These are phyloP conservation scores for Andricus grossulariae DNA, from an alignment of 1,140 invertebrate species.

Conservation along the genomic window DNA sequence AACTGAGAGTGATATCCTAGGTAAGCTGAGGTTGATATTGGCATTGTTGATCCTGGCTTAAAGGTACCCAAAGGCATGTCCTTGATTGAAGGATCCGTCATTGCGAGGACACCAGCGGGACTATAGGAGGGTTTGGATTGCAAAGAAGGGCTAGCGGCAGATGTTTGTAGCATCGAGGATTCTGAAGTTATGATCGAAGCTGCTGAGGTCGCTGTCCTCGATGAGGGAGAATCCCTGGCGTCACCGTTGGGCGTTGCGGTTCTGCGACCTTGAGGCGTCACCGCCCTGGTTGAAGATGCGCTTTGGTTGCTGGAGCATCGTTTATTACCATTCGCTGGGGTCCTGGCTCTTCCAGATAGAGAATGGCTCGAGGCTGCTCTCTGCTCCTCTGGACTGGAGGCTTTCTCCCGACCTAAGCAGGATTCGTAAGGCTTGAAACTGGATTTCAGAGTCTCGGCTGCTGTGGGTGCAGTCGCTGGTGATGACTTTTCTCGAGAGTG, in stretches of 20 bases:
- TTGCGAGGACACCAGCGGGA: constrained; percentile 62
- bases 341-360: constrained; percentile 60
- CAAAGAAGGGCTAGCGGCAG: constrained; percentile 72
- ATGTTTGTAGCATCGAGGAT: constrained; percentile 36
- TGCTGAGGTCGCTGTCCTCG: constrained; percentile 57
- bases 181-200: neutral
- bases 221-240: constrained; percentile 71
- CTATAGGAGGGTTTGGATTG: constrained; percentile 75
- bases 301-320: constrained; percentile 81
- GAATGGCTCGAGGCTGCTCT: constrained; percentile 64
- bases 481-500: constrained; percentile 78
- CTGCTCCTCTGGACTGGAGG: constrained; percentile 66
- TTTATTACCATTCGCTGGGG: constrained; percentile 66
- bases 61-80: constrained; percentile 80
- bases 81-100: constrained; percentile 79
- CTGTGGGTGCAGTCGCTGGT: constrained; percentile 64
- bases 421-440: constrained; percentile 85
- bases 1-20: constrained; percentile 77
- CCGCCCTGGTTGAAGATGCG: constrained; percentile 78
- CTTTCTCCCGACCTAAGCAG: constrained; percentile 71
- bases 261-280: constrained; percentile 78
- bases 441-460: constrained; percentile 64
- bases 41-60: constrained; percentile 77
- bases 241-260: constrained; percentile 71
- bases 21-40: constrained; percentile 72